These are phyloP conservation scores for Pseudocheirus occidentalis DNA, from an alignment of 2,797 vertebrate species.

Conservation along the genomic window DNA sequence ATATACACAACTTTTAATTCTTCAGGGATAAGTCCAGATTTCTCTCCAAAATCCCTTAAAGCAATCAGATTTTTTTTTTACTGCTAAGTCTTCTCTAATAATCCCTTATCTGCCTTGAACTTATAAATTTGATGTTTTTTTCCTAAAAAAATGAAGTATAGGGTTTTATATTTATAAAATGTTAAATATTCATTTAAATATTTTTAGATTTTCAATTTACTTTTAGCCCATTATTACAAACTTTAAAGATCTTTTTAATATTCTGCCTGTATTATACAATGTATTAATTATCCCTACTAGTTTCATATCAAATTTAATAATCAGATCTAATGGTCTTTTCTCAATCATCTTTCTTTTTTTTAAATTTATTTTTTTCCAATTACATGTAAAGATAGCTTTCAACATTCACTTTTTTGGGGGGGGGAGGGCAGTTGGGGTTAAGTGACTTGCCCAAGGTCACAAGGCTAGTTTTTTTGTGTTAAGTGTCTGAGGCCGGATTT, in stretches of 20 bases:
- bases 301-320: neutral
- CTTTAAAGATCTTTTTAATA: neutral
- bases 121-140: neutral
- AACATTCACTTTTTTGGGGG: neutral
- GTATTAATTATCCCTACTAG: neutral
- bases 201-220: neutral
- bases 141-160: neutral
- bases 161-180: neutral
- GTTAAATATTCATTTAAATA: neutral
- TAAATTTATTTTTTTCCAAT: neutral
- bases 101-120: neutral
- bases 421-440: too few relatives aligned
- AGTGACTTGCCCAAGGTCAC: too few relatives aligned
- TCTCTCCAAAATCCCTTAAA: neutral
- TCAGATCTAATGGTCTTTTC: neutral
- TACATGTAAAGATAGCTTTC: neutral
- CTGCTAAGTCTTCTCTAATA: neutral
- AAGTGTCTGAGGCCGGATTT: too few relatives aligned
- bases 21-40: neutral
- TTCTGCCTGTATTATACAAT: neutral
- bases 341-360: neutral
- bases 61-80: neutral
- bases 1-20: too few relatives aligned
- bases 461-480: too few relatives aligned
- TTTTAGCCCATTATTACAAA: neutral